Evolutionary conservation across 2,888 invertebrate genomes (phyloP).

Genomic region (Leistus spinibarbis): DNA sequence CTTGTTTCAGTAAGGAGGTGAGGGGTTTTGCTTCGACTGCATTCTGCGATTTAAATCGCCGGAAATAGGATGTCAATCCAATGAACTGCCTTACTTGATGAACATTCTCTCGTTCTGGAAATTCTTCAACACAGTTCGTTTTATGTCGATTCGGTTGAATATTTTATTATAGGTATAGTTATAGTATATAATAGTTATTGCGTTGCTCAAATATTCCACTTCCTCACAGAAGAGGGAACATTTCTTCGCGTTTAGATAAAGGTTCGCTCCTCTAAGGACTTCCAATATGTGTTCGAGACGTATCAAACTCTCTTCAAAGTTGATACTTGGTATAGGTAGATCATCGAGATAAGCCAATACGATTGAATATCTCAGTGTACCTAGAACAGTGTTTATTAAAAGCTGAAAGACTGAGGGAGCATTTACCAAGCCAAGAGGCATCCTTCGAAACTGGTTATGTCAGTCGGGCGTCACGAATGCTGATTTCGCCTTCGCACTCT

Average conservation of each 20-base stretch:
- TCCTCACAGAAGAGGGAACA: slow-evolving; percentile 40
- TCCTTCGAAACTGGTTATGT: no score
- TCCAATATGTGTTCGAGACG: background rate
- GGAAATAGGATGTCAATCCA: slow-evolving; percentile 44
- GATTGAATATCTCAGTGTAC: slow-evolving; percentile 27
- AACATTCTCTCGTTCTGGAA: slow-evolving; percentile 40
- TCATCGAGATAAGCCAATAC: slow-evolving; percentile 39
- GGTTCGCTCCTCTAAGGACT: background rate
- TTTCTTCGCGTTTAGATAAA: slow-evolving; percentile 46
- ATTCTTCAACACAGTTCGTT: slow-evolving; percentile 40
- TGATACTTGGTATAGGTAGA: slow-evolving; percentile 38
- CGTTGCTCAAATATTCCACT: slow-evolving; percentile 43
- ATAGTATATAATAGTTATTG: no score
- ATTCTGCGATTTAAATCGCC: slow-evolving; percentile 42
- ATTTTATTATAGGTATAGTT: no score
- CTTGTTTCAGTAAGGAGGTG: no score
- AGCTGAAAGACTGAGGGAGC: slow-evolving; percentile 37
- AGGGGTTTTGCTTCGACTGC: background rate
- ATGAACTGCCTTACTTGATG: slow-evolving; percentile 42
- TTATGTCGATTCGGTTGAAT: slow-evolving; percentile 41
- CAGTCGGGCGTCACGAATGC: no score
- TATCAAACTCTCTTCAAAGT: slow-evolving; percentile 18
- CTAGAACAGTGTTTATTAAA: slow-evolving; percentile 44
- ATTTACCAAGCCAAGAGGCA: no score
- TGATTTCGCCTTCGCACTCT: background rate